Evolutionary conservation across 2,797 vertebrate genomes (phyloP).

Genomic region (Poecilia wingei): DNA sequence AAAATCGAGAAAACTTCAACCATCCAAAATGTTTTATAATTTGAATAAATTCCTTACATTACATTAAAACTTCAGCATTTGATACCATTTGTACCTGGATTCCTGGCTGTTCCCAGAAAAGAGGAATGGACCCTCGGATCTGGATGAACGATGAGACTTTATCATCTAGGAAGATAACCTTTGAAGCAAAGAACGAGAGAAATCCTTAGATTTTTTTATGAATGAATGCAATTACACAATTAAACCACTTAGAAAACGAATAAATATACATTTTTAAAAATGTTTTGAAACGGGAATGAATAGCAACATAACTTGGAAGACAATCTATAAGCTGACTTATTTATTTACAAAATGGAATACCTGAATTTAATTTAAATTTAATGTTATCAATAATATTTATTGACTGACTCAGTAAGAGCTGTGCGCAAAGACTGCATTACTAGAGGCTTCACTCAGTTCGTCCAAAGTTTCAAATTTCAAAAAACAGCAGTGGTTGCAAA

Average conservation of each 20-base stretch:
- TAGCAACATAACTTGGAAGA: neutral
- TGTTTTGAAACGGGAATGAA: neutral
- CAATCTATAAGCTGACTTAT: neutral
- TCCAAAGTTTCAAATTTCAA: neutral
- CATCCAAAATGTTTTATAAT: neutral
- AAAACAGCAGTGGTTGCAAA: neutral
- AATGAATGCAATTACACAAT: neutral
- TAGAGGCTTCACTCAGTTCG: neutral
- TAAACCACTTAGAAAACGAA: neutral
- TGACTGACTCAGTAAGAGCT: neutral
- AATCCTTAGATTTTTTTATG: neutral
- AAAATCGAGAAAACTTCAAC: neutral
- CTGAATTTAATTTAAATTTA: neutral
- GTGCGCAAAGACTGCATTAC: neutral
- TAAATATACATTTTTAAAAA: neutral
- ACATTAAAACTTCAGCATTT: neutral
- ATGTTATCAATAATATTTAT: neutral
- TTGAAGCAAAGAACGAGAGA: constrained; percentile 29
- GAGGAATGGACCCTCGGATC: constrained; percentile 94
- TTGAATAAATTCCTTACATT: constrained; percentile 17
- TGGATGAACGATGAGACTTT: constrained; percentile 96
- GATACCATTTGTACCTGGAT: constrained; percentile 85
- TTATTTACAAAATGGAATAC: neutral
- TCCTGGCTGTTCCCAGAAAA: constrained; percentile 99
- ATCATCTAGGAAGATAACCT: constrained; percentile 97